Base-by-base conservation (phyloP, 2,888 invertebrate species). In the Sphaerophoria rueppellii region DNA sequence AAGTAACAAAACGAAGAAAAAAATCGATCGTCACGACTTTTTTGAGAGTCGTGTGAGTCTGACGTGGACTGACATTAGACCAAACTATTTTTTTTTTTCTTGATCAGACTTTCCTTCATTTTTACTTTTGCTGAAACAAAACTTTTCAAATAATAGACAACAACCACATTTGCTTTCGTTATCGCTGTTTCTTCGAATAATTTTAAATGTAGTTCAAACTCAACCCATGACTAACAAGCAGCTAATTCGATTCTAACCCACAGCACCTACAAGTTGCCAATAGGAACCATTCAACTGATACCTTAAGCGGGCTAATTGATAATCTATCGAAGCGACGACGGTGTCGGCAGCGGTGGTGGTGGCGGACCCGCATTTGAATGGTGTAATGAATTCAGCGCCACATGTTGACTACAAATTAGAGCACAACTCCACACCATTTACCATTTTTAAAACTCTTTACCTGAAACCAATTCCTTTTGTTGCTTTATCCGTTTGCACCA, bases 361-460 rank as follows among this genome's bases (percentile, higher is more conserved):
- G 24, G 24, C 24, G 52, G 73, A 43, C 85, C 85, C 81, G 81
- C 76, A 85, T 85, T 83, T 65, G 81, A 77, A 85, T 81, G 85
- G 69, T 70, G 80, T 77, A 85, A 85, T 81, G 58, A 73, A 85
- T 76, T 76, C 85, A 77, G 85, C 80, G 73, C 85, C 81, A 80
- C 77, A 81, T 80, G 85, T 81, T 76, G 80, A 85, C 73, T 81
- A 77, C 85, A 85, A 85, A 85, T 85, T 81, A 85, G 85, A 76
- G 70, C 69, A 80, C 60, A 63, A 65, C 75, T 81, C 71, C 54
- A 72, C 69, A 72, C 72, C 75, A 76, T 72, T 80, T 80, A 76
- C 57, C 67, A 71, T 52, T 71, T 60, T 75, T 61, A 76, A 72
- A 24, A 24, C 24, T 24, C 24, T 24, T 46, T 79, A 69, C 60